Conservation (phyloP, 2,888 invertebrate species). For the Sinelater perroti region DNA sequence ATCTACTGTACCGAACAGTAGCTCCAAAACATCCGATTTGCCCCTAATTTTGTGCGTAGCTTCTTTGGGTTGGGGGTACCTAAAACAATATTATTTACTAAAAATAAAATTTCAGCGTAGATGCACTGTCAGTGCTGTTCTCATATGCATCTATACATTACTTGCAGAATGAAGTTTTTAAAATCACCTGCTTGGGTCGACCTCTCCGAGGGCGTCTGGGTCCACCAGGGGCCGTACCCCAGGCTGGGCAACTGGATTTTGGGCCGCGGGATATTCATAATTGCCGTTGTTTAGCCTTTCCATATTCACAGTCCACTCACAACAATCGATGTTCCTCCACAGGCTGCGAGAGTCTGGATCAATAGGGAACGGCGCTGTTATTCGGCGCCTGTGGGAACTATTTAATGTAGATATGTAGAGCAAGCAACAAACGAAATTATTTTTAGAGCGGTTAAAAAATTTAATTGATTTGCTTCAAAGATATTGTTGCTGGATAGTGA, state of each 20-base stretch:
- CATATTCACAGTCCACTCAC: conserved; percentile 36
- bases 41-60: conserved; percentile 91
- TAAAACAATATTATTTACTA: conserved; percentile 52
- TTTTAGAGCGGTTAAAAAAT: too few species aligned
- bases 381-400: conserved; percentile 21
- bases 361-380: conserved; percentile 41
- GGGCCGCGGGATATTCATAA: conserved; percentile 46
- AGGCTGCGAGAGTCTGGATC: conserved; percentile 36
- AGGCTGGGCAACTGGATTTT: conserved; percentile 41
- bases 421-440: background rate
- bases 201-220: conserved; percentile 85
- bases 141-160: too few species aligned
- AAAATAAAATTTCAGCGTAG: too few species aligned
- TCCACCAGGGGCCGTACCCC: conserved; percentile 78
- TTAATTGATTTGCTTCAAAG: too few species aligned
- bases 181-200: conserved; percentile 77
- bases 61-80: conserved; percentile 87
- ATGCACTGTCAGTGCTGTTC: too few species aligned
- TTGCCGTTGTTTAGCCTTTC: conserved; percentile 51
- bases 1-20: conserved; percentile 84
- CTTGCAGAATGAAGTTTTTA: background rate
- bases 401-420: conserved; percentile 26
- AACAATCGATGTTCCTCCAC: conserved; percentile 44
- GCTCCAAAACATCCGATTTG: conserved; percentile 83
- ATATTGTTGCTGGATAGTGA: too few species aligned